These are phyloP conservation scores for Poecilia wingei DNA, from an alignment of 2,797 vertebrate species.

Conservation along the genomic window DNA sequence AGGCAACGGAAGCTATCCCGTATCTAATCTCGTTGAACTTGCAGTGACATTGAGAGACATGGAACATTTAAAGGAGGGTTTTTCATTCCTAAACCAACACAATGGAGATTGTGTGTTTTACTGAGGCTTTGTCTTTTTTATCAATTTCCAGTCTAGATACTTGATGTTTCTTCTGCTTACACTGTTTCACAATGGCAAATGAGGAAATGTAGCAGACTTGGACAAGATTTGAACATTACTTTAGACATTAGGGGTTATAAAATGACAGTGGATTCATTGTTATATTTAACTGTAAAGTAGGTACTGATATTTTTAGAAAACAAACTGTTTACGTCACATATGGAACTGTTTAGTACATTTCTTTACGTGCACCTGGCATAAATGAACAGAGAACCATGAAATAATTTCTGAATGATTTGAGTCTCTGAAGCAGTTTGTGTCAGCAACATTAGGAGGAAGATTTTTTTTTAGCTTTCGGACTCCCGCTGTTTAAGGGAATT, in stretches of 20 bases:
- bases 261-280: constrained; percentile 22
- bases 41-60: constrained; percentile 74
- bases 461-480: constrained; percentile 55
- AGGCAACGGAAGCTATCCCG: constrained; percentile 60
- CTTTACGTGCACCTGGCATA: background rate
- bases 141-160: constrained; percentile 63
- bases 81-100: constrained; percentile 65
- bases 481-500: constrained; percentile 65
- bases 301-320: constrained; percentile 35
- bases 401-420: constrained; percentile 35
- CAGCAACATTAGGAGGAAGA: constrained; percentile 27
- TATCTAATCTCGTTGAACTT: constrained; percentile 82
- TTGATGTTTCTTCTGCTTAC: constrained; percentile 59
- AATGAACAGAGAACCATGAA: constrained; percentile 5
- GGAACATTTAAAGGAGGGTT: constrained; percentile 65
- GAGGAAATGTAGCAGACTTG: constrained; percentile 61
- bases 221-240: constrained; percentile 48
- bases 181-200: constrained; percentile 59
- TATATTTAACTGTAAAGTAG: constrained; percentile 33
- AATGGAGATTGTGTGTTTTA: constrained; percentile 67
- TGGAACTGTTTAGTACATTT: constrained; percentile 1
- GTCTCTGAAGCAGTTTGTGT: constrained; percentile 33
- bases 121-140: constrained; percentile 64
- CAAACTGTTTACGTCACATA: background rate
- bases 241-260: constrained; percentile 37